A percentile compares a stretch with the other conserved stretches of the same genome.
phyloP scores from a whole-genome alignment of 2,797 vertebrate species.

The Cyprinodon diabolis region DNA sequence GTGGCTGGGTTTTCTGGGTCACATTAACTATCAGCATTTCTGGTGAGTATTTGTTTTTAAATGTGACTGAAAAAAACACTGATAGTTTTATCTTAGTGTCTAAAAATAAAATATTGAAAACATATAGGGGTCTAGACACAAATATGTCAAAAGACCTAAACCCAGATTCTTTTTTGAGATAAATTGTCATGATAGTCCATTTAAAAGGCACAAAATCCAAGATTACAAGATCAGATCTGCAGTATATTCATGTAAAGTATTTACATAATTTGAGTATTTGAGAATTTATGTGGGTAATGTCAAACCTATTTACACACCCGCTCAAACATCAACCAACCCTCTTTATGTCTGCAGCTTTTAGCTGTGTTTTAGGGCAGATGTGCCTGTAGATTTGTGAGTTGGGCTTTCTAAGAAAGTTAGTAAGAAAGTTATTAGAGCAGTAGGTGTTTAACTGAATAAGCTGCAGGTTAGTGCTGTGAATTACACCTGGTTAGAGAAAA shows the following conservation, averaged over 20 bases:
- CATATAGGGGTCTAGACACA: neutral
- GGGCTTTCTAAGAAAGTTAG: neutral
- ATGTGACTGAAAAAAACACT: neutral
- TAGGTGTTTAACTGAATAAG: no score
- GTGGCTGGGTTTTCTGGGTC: conserved; percentile 38
- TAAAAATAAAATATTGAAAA: neutral
- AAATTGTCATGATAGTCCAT: no score
- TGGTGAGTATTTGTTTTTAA: conserved; percentile 44
- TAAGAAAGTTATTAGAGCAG: no score
- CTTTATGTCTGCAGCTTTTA: neutral
- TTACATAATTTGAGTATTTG: neutral
- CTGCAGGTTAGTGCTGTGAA: neutral
- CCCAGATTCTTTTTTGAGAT: no score
- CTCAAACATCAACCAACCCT: neutral
- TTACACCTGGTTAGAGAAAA: no score
- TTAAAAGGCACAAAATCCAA: neutral
- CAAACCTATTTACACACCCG: neutral
- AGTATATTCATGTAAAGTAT: neutral
- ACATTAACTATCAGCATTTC: neutral
- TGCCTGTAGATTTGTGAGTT: neutral
- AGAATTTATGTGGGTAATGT: neutral
- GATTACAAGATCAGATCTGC: neutral
- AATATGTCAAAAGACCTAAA: neutral
- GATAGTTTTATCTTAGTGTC: neutral
- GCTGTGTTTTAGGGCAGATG: neutral